phyloP scores from a whole-genome alignment of 2,113 vertebrate species.

The Choloepus hoffmanni region DNA sequence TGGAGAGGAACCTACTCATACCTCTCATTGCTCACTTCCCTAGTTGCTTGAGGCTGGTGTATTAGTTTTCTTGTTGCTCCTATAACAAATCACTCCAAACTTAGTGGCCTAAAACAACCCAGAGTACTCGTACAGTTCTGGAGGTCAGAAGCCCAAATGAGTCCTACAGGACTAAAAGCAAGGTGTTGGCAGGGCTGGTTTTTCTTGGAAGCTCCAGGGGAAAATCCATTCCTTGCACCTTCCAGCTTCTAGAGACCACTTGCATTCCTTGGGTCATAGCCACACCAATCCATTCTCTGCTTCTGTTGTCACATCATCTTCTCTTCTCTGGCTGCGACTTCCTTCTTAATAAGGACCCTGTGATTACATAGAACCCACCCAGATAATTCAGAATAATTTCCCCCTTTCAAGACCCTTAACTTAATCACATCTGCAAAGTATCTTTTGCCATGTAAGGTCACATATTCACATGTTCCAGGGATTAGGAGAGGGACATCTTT shows the following conservation, averaged over 20 bases:
- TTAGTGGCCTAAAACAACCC: background rate
- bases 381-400: background rate
- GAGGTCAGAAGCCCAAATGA: background rate
- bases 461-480: background rate
- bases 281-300: background rate
- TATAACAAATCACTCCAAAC: background rate
- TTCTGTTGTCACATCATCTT: background rate
- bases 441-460: background rate
- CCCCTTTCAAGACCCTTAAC: background rate
- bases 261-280: rapidly evolving
- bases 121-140: background rate
- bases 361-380: background rate
- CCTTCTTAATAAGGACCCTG: background rate
- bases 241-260: background rate
- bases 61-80: background rate
- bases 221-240: background rate
- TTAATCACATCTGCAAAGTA: background rate
- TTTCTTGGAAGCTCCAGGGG: too few species aligned
- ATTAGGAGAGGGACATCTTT: background rate
- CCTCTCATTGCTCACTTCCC: background rate
- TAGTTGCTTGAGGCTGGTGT: background rate
- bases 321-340: background rate
- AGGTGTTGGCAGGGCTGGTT: background rate
- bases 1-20: background rate
- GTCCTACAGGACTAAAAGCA: background rate